Evolutionary conservation across 2,888 invertebrate species (phyloP), one percentile per base, ranked within the genome.

Genomic region (Teleogryllus oceanicus): DNA sequence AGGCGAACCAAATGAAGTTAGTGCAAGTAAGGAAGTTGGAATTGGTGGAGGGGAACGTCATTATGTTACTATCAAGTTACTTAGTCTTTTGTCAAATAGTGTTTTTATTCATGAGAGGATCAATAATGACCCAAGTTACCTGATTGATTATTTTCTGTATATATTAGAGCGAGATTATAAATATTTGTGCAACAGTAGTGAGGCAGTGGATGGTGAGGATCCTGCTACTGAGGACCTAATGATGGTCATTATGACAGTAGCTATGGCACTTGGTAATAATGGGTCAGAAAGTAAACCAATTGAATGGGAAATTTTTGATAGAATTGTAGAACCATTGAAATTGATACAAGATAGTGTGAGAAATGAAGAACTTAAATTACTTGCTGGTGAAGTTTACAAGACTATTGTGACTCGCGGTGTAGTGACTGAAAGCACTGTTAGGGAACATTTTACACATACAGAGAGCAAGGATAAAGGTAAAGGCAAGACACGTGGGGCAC

Each of bases 161-260:
- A 83, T 88, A 20, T 84, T 88, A 12, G 82, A 85, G n/a, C 83
- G 84, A 5, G 83, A 83, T 79, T 82, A 82, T 21, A 83, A 81
- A 77, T 80, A 75, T 62, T 80, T 79, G 79, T 81, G 77, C 75
- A 80, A 77, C 49, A 77, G 74, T 51, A 49, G 18, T 1, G 79
- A 76, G 11, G 77, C 49, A 16, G 76, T 82, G 37, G 81, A 80
- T 49, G 80, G 81, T 21, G 81, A 82, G 8, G 83, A 85, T 75
- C 80, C 76, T 18, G 74, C 75, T 12, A 78, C 78, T 18, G 78
- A 78, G 37, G 74, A 79, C 74, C 80, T 86, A 10, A 87, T 87
- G 49, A 83, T 86, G 8, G 85, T 86, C 80, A 83, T 88, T 20
- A 87, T 88, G 86, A 83, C 88, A 11, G 82, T 88, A 1, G 86